A percentile compares a stretch with the other conserved stretches of the same genome.
Evolutionary conservation across 2,113 vertebrate species (phyloP).

Genomic region (Xerus inauris): DNA sequence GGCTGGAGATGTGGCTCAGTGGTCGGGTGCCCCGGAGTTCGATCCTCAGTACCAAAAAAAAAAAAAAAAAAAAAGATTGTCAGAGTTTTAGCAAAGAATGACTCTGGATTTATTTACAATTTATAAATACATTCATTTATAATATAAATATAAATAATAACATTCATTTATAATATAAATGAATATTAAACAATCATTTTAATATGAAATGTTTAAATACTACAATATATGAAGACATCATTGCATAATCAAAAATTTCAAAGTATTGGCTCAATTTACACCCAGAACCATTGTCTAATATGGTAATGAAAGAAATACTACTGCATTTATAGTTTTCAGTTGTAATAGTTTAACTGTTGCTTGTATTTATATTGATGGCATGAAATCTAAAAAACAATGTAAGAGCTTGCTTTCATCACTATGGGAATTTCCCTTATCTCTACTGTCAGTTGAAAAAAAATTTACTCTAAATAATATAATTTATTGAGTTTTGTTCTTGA

Average conservation of each 20-base stretch:
- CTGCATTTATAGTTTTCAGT: neutral
- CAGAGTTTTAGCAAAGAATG: neutral
- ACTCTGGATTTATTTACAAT: neutral
- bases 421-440: neutral
- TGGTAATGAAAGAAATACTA: neutral
- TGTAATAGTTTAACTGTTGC: neutral
- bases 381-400: neutral
- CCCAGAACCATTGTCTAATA: neutral
- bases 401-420: neutral
- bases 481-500: conserved; percentile 6
- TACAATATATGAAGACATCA: neutral
- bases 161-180: no score
- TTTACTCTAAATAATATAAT: neutral
- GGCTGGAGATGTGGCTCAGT: no score
- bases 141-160: no score
- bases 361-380: conserved; percentile 5
- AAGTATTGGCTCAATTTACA: neutral
- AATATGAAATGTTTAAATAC: neutral
- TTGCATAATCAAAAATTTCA: neutral
- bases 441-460: neutral
- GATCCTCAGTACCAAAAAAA: no score
- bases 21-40: no score
- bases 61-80: no score
- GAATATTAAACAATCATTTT: neutral
- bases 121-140: neutral